phyloP scores from a whole-genome alignment of 2,113 vertebrate genomes.

The Motacilla tschutschensis region DNA sequence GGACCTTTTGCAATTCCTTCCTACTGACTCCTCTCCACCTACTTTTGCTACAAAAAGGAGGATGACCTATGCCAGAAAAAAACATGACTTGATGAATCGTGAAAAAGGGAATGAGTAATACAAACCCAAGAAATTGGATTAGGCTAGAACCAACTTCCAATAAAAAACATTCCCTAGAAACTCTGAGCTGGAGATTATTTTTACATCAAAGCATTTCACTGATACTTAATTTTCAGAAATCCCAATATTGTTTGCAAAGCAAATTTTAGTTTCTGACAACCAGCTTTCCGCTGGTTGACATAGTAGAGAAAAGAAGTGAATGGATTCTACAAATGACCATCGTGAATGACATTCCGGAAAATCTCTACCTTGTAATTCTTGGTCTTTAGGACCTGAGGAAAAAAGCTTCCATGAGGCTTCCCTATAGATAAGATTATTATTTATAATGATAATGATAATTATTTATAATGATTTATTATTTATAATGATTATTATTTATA shows the following conservation, averaged over 20 bases:
- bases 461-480: background rate
- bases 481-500: background rate
- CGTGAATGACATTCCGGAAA: background rate
- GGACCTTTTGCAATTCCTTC: background rate
- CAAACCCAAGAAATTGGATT: background rate
- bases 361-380: background rate
- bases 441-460: background rate
- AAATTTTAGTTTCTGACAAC: background rate
- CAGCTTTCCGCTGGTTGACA: background rate
- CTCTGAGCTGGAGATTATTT: background rate
- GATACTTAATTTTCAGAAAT: background rate
- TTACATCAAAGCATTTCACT: background rate
- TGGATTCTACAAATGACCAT: too few relatives aligned
- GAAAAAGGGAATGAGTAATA: slow-evolving; percentile 9
- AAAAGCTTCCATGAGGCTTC: background rate
- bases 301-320: background rate
- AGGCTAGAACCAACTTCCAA: background rate
- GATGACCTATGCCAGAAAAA: background rate
- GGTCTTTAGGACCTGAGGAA: background rate
- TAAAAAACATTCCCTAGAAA: background rate
- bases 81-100: background rate
- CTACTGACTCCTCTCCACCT: background rate
- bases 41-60: background rate
- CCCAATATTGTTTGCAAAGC: background rate
- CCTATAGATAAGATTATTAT: background rate